Conservation (phyloP, 2,888 invertebrate genomes). For the Cataglyphis livida region DNA sequence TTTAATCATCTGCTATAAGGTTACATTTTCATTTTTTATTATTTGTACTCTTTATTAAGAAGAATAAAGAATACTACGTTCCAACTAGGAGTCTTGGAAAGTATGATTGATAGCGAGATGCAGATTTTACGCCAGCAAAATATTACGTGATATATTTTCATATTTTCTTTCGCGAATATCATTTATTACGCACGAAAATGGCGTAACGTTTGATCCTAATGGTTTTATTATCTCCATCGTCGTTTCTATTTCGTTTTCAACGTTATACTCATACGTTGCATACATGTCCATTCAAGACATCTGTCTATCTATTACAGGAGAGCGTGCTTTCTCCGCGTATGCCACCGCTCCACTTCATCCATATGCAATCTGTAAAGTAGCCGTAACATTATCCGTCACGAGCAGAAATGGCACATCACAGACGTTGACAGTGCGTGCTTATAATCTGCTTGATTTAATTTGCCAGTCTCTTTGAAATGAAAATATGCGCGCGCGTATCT, state of each 20-base stretch:
- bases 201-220: slow-evolving; percentile 54
- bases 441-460: slow-evolving; percentile 40
- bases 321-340: slow-evolving; percentile 48
- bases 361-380: slow-evolving; percentile 56
- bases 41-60: slow-evolving; percentile 38
- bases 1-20: slow-evolving; percentile 16
- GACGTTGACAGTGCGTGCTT: slow-evolving; percentile 27
- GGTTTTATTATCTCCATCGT: slow-evolving; percentile 46
- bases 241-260: slow-evolving; percentile 28
- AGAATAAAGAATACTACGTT: slow-evolving; percentile 33
- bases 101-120: slow-evolving; percentile 47
- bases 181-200: slow-evolving; percentile 51
- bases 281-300: slow-evolving; percentile 36
- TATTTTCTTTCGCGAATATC: slow-evolving; percentile 36
- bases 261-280: not conserved
- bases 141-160: slow-evolving; percentile 34
- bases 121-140: slow-evolving; percentile 42
- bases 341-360: slow-evolving; percentile 41
- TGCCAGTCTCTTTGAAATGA: not conserved
- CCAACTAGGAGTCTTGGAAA: slow-evolving; percentile 28
- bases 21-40: slow-evolving; percentile 30
- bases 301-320: slow-evolving; percentile 46
- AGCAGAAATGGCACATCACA: slow-evolving; percentile 28
- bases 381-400: slow-evolving; percentile 48
- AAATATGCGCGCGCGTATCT: not conserved